Conservation (phyloP, 2,888 invertebrate species). For the Cryptops parisi region DNA sequence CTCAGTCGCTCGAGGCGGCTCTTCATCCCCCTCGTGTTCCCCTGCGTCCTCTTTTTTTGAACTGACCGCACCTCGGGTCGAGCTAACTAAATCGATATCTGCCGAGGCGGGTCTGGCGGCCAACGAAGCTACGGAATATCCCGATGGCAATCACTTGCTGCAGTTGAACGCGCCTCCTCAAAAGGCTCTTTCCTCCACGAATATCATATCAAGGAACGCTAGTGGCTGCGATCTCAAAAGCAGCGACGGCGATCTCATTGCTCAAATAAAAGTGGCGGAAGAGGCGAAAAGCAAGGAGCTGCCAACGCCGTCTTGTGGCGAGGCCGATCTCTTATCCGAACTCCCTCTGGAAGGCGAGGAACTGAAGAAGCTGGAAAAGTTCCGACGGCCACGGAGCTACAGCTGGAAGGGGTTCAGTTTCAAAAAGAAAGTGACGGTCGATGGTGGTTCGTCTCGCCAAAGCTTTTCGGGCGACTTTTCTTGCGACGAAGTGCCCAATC, state of each 20-base stretch:
- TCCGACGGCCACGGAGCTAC: conserved; percentile 14
- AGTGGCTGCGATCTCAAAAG: background rate
- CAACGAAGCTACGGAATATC: background rate
- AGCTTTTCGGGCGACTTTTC: conserved; percentile 6
- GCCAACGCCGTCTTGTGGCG: background rate
- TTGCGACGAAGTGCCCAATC: background rate
- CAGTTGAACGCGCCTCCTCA: background rate
- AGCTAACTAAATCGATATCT: conserved; percentile 10
- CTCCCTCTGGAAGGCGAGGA: background rate
- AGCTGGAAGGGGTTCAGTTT: conserved; percentile 18
- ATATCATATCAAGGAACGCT: background rate
- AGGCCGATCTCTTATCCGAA: background rate
- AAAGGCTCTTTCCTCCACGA: conserved; percentile 2
- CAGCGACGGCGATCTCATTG: too few species aligned
- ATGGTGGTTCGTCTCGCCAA: background rate
- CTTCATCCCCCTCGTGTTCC: conserved; percentile 1
- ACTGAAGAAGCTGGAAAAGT: conserved; percentile 7
- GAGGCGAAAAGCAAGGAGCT: background rate
- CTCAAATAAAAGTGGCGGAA: too few species aligned
- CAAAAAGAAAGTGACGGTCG: conserved; percentile 6
- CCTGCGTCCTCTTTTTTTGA: conserved; percentile 6
- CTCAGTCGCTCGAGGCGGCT: background rate
- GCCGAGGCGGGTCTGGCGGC: conserved; percentile 8
- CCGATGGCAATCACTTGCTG: too few species aligned
- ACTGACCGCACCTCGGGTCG: conserved; percentile 2